Conservation (phyloP, 2,888 invertebrate species). For the Spialia ferax region DNA sequence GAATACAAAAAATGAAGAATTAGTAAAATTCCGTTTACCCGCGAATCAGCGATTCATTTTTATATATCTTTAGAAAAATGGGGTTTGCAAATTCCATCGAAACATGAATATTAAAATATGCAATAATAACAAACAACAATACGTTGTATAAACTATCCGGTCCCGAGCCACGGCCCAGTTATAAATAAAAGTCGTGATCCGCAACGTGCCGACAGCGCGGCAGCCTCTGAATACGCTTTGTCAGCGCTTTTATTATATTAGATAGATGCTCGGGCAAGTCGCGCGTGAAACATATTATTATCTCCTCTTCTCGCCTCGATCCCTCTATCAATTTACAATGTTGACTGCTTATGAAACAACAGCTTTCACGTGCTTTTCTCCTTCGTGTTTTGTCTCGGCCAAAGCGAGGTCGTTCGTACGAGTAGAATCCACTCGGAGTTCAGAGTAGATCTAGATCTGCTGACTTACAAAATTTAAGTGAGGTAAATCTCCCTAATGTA, state of each 20-base stretch:
- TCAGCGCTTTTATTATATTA: conserved; percentile 31
- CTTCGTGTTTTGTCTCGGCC: neutral
- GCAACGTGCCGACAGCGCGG: conserved; percentile 33
- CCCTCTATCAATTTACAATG: conserved; percentile 34
- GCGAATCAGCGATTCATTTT: too few species aligned
- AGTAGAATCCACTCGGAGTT: too few species aligned
- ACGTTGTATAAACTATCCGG: conserved; percentile 21
- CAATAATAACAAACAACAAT: conserved; percentile 12
- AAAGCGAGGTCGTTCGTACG: too few species aligned
- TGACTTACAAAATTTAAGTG: too few species aligned
- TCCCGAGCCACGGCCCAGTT: conserved; percentile 30
- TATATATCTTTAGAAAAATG: neutral
- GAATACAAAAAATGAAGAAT: too few species aligned
- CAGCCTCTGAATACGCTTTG: conserved; percentile 35
- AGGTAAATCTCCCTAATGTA: too few species aligned
- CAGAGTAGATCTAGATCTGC: too few species aligned
- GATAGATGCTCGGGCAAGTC: conserved; percentile 25
- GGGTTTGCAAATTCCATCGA: neutral
- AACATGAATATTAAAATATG: neutral
- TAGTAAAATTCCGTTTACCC: too few species aligned
- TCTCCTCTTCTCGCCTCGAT: conserved; percentile 21
- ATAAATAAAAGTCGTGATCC: conserved; percentile 36
- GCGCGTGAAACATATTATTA: conserved; percentile 33
- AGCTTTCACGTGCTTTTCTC: neutral
- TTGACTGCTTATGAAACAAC: conserved; percentile 5